Conservation (phyloP, 2,113 vertebrate species). For the Acanthochromis polyacanthus region DNA sequence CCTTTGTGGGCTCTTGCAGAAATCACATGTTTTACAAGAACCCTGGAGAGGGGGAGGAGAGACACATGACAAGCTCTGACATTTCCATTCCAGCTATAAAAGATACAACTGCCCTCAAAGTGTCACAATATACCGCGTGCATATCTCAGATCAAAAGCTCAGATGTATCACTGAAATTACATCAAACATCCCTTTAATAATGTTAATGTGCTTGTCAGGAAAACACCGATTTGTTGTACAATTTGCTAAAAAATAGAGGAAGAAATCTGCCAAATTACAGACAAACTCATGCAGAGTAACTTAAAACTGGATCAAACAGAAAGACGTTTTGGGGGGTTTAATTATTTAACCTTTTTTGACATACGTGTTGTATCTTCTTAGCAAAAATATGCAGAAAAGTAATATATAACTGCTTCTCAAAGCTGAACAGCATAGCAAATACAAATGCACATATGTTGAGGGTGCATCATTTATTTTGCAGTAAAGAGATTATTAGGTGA, state of each 20-base stretch:
- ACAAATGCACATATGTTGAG: too few relatives aligned
- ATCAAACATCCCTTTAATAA: constrained; percentile 54
- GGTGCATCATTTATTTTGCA: not conserved
- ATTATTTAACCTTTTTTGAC: not conserved
- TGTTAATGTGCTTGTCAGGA: constrained; percentile 31
- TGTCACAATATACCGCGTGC: constrained; percentile 60
- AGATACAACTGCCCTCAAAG: constrained; percentile 75
- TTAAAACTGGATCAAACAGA: not conserved
- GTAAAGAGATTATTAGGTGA: too few relatives aligned
- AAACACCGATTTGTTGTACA: constrained; percentile 13
- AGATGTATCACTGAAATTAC: constrained; percentile 54
- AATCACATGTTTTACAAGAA: constrained; percentile 78
- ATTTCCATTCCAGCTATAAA: constrained; percentile 73
- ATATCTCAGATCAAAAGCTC: constrained; percentile 58
- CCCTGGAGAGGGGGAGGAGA: constrained; percentile 62
- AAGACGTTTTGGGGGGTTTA: not conserved
- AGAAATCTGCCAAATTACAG: constrained; percentile 28
- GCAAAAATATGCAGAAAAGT: not conserved
- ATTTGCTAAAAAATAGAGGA: constrained; percentile 4
- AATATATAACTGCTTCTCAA: not conserved
- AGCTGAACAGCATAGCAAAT: too few relatives aligned
- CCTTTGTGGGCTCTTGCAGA: constrained; percentile 43
- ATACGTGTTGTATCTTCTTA: not conserved
- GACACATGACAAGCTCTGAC: constrained; percentile 73
- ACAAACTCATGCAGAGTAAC: constrained; percentile 11